Evolutionary conservation across 35 echinoderm and acorn worm genomes (phyloP).

Genomic region (Lytechinus pictus): DNA sequence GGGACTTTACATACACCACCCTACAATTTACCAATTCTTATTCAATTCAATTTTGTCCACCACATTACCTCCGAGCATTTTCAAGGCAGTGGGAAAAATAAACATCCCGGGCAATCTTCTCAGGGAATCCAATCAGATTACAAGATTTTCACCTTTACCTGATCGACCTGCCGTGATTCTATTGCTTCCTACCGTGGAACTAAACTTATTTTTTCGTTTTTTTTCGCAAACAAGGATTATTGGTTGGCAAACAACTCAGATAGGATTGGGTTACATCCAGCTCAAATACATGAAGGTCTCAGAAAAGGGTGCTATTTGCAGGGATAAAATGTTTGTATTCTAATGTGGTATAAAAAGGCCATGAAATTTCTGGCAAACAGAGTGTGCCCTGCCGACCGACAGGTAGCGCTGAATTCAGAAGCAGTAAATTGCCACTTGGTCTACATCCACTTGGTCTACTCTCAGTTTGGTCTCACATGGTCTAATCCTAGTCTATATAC

Average conservation of each 20-base stretch:
- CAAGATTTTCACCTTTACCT: neutral
- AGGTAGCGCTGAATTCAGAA: neutral
- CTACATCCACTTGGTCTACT: too few relatives aligned
- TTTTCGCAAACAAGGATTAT: conserved; percentile 55
- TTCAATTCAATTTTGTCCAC: neutral
- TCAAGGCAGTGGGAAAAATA: conserved; percentile 17
- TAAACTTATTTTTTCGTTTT: neutral
- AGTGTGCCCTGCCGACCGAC: neutral
- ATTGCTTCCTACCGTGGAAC: neutral
- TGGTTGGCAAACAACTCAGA: neutral
- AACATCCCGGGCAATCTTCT: neutral
- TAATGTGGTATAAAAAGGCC: conserved; percentile 16
- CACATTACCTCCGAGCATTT: neutral
- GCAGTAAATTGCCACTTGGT: too few relatives aligned
- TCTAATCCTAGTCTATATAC: too few relatives aligned
- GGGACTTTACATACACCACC: neutral
- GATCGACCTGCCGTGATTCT: neutral
- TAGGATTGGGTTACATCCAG: neutral
- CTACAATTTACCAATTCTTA: neutral
- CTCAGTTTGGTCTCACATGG: too few relatives aligned
- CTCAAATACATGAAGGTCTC: conserved; percentile 22
- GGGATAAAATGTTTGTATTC: conserved; percentile 53
- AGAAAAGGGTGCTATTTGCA: conserved; percentile 48
- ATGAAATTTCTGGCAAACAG: conserved; percentile 21
- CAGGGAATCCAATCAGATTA: neutral